phyloP scores from a whole-genome alignment of 2,888 invertebrate genomes.

The Ligdia adustata region DNA sequence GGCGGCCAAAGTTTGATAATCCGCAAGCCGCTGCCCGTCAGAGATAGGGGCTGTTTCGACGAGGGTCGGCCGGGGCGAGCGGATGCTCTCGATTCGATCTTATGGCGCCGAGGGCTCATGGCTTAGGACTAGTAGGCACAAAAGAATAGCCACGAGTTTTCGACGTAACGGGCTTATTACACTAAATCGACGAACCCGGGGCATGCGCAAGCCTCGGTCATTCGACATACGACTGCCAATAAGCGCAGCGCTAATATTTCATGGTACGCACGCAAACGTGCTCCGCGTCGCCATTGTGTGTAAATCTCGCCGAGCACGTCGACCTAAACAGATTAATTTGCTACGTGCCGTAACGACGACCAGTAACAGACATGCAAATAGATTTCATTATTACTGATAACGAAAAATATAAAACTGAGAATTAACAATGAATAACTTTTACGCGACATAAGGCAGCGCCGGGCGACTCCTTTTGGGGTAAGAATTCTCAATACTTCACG shows the following conservation, averaged over 20 bases:
- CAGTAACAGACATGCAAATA: slow-evolving; percentile 35
- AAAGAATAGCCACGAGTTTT: slow-evolving; percentile 49
- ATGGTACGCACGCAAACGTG: slow-evolving; percentile 66
- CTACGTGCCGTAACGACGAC: slow-evolving; percentile 46
- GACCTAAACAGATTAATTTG: slow-evolving; percentile 61
- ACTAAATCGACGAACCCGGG: slow-evolving; percentile 46
- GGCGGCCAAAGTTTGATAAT: slow-evolving; percentile 58
- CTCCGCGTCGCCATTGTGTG: slow-evolving; percentile 65
- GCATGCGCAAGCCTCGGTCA: slow-evolving; percentile 48
- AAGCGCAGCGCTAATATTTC: slow-evolving; percentile 61
- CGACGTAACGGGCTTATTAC: slow-evolving; percentile 46
- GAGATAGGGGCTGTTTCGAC: slow-evolving; percentile 66
- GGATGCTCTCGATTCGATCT: slow-evolving; percentile 54
- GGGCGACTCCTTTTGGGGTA: slow-evolving; percentile 52
- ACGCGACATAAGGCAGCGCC: slow-evolving; percentile 42
- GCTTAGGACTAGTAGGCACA: slow-evolving; percentile 53
- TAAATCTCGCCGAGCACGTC: slow-evolving; percentile 64
- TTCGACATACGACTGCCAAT: slow-evolving; percentile 55
- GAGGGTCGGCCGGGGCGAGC: slow-evolving; percentile 54
- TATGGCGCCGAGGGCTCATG: slow-evolving; percentile 52
- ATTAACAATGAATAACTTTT: slow-evolving; percentile 44
- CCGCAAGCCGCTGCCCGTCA: slow-evolving; percentile 65
- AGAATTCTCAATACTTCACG: slow-evolving; percentile 49
- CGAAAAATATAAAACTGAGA: slow-evolving; percentile 33
- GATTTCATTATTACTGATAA: slow-evolving; percentile 12